phyloP scores from a whole-genome alignment of 2,797 vertebrate species.

The Luscinia luscinia region DNA sequence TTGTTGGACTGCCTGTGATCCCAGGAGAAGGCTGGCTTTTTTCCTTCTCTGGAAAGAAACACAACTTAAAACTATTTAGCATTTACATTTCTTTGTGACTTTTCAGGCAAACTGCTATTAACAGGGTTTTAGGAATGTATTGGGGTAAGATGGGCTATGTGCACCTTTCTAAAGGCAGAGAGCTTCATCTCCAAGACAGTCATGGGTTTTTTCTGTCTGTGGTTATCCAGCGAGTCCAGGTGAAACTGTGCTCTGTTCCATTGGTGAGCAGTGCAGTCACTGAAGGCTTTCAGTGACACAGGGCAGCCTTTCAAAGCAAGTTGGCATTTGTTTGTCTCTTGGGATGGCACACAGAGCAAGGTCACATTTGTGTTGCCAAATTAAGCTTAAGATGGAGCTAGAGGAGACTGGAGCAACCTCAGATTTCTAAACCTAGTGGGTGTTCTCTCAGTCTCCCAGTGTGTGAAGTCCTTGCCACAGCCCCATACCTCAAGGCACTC shows the following conservation, averaged over 20 bases:
- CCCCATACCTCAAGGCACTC: background rate
- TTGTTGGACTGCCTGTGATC: background rate
- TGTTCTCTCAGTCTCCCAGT: background rate
- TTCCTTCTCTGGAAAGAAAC: background rate
- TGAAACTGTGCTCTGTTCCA: background rate
- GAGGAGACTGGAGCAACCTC: background rate
- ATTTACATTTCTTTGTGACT: background rate
- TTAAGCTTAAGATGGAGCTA: background rate
- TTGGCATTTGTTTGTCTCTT: background rate
- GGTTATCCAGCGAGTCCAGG: background rate
- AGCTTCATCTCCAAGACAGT: background rate
- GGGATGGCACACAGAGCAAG: background rate
- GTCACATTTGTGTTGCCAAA: background rate
- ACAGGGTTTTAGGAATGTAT: background rate
- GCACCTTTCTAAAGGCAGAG: background rate
- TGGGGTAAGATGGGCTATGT: accelerated
- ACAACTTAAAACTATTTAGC: background rate
- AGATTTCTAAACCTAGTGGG: background rate
- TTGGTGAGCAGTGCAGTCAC: background rate
- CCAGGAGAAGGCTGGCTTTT: background rate
- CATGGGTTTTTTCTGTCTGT: background rate
- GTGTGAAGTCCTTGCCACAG: background rate
- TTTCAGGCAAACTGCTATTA: background rate
- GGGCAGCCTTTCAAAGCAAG: background rate
- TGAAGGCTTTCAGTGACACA: background rate